Evolutionary conservation across 2,888 invertebrate genomes (phyloP).

Genomic region (Drosophila putrida): DNA sequence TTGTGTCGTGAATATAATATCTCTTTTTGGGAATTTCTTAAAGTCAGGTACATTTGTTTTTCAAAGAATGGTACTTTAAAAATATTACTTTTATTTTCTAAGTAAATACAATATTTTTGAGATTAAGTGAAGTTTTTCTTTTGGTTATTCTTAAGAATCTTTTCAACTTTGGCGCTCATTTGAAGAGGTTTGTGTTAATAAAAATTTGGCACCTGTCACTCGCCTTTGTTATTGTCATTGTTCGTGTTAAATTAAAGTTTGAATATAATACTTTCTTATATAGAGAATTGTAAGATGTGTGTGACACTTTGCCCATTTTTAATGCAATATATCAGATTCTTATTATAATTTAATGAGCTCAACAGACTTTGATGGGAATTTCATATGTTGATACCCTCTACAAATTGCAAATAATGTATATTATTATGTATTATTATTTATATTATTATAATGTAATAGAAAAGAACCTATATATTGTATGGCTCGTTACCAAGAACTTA

Average conservation of each 20-base stretch:
- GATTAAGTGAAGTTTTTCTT: neutral
- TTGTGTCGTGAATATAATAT: too few relatives aligned
- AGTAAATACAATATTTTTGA: neutral
- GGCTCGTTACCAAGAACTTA: too few relatives aligned
- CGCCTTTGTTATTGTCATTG: neutral
- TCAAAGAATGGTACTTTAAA: neutral
- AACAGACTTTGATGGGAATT: neutral
- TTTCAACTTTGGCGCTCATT: neutral
- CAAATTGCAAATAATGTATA: too few relatives aligned
- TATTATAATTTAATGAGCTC: conserved; percentile 4
- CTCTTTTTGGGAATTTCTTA: too few relatives aligned
- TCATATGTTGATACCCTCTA: too few relatives aligned
- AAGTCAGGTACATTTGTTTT: too few relatives aligned
- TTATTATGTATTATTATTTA: too few relatives aligned
- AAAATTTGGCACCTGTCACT: conserved; percentile 6
- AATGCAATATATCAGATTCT: neutral
- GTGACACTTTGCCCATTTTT: too few relatives aligned
- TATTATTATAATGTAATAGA: too few relatives aligned
- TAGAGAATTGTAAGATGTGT: neutral
- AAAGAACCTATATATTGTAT: too few relatives aligned
- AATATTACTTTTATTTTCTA: neutral
- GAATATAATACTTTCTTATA: neutral
- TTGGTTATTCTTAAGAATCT: neutral
- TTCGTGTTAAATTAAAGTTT: neutral
- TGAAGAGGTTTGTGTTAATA: too few relatives aligned